Conservation (phyloP, 2,113 vertebrate genomes). For the Microcebus lehilahytsara region DNA sequence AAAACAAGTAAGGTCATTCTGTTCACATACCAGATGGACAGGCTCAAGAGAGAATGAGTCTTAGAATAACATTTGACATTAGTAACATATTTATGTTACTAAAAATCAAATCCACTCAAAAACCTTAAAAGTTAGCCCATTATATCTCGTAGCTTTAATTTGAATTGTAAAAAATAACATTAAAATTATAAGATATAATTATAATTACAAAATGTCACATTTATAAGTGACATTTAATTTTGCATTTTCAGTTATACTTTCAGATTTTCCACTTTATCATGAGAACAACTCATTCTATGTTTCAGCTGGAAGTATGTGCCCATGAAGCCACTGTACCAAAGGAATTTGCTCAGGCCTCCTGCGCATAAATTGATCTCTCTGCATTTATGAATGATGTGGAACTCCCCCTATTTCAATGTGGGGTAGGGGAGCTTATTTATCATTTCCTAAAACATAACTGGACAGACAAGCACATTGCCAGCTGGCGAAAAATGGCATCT, state of each 20-base stretch:
- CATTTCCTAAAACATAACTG: constrained; percentile 55
- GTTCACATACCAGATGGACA: constrained; percentile 34
- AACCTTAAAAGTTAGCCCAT: background rate
- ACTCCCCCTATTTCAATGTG: background rate
- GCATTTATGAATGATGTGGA: constrained; percentile 26
- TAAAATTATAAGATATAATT: constrained; percentile 10
- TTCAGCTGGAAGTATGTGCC: background rate
- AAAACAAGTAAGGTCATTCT: constrained; percentile 54
- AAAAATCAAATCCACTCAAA: constrained; percentile 1
- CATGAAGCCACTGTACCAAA: background rate
- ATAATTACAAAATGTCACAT: background rate
- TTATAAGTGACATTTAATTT: constrained; percentile 15
- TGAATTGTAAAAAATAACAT: constrained; percentile 42
- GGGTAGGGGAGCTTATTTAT: constrained; percentile 34
- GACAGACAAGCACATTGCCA: constrained; percentile 33
- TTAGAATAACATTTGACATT: background rate
- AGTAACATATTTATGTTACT: background rate
- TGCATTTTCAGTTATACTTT: background rate
- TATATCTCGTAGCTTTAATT: constrained; percentile 1
- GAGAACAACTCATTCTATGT: background rate
- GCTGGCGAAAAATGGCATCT: constrained; percentile 27
- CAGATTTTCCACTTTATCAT: background rate
- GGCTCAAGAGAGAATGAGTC: background rate
- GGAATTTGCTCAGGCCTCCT: background rate
- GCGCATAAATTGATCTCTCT: background rate